Conservation (phyloP, 2,113 vertebrate genomes). For the Euleptes europaea region DNA sequence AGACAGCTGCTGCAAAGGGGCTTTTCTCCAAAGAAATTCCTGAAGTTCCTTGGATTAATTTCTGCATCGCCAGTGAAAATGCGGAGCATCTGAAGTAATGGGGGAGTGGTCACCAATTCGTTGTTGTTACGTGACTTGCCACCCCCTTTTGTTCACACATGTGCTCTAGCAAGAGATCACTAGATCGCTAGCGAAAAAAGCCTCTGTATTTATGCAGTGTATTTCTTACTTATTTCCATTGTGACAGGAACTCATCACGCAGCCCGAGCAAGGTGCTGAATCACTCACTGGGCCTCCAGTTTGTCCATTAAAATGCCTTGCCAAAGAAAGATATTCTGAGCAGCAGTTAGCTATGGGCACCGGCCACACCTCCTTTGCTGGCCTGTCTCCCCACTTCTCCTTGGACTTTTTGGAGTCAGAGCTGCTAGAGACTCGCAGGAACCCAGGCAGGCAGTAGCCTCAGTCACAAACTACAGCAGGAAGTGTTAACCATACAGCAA, state of each 20-base stretch:
- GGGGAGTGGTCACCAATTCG: too few species aligned
- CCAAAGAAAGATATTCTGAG: slow-evolving; percentile 30
- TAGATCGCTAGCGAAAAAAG: too few species aligned
- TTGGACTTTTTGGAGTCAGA: slow-evolving; percentile 86
- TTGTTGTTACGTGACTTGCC: too few species aligned
- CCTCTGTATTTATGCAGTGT: too few species aligned
- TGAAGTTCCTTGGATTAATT: too few species aligned
- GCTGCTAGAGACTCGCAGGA: slow-evolving; percentile 65
- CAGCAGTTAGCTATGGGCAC: slow-evolving; percentile 40
- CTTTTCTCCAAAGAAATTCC: neutral
- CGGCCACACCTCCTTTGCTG: slow-evolving; percentile 32
- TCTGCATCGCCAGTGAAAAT: too few species aligned
- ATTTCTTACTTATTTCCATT: too few species aligned
- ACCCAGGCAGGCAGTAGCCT: slow-evolving; percentile 46
- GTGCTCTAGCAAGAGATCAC: too few species aligned
- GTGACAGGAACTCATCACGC: slow-evolving; percentile 13
- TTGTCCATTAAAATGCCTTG: slow-evolving; percentile 71
- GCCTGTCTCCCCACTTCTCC: slow-evolving; percentile 71
- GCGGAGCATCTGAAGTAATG: too few species aligned
- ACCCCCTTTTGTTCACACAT: too few species aligned
- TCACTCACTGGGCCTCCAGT: slow-evolving; percentile 69
- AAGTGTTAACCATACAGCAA: slow-evolving; percentile 60
- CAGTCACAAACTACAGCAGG: slow-evolving; percentile 69
- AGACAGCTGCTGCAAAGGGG: neutral
- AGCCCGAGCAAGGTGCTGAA: slow-evolving; percentile 58